Conservation (phyloP, 2,888 invertebrate genomes). For the Hirtodrosophila trivittata region DNA sequence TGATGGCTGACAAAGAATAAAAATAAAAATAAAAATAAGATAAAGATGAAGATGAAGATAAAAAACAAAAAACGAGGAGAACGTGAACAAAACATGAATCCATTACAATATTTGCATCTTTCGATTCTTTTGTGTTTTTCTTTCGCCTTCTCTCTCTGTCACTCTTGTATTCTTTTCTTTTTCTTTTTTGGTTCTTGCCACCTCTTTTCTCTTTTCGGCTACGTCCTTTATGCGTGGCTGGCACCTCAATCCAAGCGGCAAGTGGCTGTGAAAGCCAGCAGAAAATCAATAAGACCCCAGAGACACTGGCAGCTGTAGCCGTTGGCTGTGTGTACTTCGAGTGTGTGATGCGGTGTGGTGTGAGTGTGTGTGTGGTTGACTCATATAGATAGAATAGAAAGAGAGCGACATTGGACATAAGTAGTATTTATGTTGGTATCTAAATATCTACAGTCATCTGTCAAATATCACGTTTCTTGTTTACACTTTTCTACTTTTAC, state of each 20-base stretch:
- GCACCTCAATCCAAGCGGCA: slow-evolving; percentile 56
- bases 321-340: too few species aligned
- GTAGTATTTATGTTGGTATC: slow-evolving; percentile 77
- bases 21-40: not conserved
- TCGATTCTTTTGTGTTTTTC: slow-evolving; percentile 54
- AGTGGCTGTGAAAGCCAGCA: slow-evolving; percentile 69
- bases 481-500: slow-evolving; percentile 59
- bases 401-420: slow-evolving; percentile 52
- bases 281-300: slow-evolving; percentile 73
- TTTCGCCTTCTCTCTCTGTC: slow-evolving; percentile 9
- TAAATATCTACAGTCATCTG: slow-evolving; percentile 77
- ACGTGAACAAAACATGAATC: slow-evolving; percentile 56
- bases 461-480: slow-evolving; percentile 80
- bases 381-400: slow-evolving; percentile 16
- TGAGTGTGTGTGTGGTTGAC: not conserved
- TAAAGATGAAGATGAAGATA: slow-evolving; percentile 1
- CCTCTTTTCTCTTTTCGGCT: slow-evolving; percentile 18
- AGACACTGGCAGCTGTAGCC: slow-evolving; percentile 54
- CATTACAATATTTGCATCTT: slow-evolving; percentile 69
- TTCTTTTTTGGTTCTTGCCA: slow-evolving; percentile 4
- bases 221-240: slow-evolving; percentile 52
- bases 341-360: too few species aligned
- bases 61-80: too few species aligned
- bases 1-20: too few species aligned
- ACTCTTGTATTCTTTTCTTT: slow-evolving; percentile 19